Base-by-base conservation (phyloP, 2,113 vertebrate species). In the Anas platyrhynchos region DNA sequence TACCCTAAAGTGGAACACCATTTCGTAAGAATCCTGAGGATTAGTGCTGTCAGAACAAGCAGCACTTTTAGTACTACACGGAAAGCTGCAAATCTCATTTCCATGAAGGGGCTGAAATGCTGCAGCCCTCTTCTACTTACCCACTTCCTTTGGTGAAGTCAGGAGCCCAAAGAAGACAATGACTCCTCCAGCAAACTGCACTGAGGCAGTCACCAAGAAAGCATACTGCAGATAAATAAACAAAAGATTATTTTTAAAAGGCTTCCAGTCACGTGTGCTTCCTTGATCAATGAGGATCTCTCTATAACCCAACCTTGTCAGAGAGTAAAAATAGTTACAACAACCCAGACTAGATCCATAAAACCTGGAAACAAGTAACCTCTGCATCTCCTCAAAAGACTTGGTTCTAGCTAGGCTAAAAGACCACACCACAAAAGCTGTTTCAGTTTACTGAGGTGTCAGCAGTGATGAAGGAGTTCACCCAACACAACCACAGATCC, bases 131-230 rank as follows among this genome's bases (percentile, higher is more conserved):
- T 93, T 93, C 56, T 94, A 93, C 99, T 98, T 96, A 99, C 99
- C 99, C 32, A 99, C 98, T 98, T 99, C 99, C 92, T 99, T 99
- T 0, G 99, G 99, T 5, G 99, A 99, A 1, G 98, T 98, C 84
- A 99, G 97, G 29, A 99, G 98, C 59, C 99, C 99, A 10, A 99
- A 99, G 98, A 99, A 99, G 82, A 99, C 98, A 38, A 99, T 52
- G n/a, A 99, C 94, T 63, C 99, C 99, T 31, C 99, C 99, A 36
- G 99, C 98, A 98, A 99, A 99, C 98, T 99, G 99, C 83, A 99
- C 98, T 12, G 98, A 98, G 2, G 99, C 99, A 2, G 99, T 99
- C 97, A 99, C 98, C 97, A 99, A 96, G 97, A 99, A 99, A 93
- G 99, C 99, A 26, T 99, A 99, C 99, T 99, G 96, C 71, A 95